phyloP scores from a whole-genome alignment of 53 echinoderm and acorn worm species.

The Pentamera pediparva region DNA sequence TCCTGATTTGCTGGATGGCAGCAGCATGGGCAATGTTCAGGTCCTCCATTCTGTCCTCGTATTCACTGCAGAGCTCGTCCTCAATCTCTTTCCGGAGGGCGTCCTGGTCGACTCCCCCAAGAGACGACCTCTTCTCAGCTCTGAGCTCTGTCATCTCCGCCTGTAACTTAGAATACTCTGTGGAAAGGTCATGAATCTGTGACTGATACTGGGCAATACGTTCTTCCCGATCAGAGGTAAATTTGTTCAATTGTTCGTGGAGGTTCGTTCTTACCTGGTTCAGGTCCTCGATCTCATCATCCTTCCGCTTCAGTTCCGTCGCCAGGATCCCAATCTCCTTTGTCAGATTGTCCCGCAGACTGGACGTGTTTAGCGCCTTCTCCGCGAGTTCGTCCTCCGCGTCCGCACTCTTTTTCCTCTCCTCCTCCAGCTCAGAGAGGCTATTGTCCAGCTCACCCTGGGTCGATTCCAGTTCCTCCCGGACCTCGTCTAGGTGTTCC shows the following conservation, averaged over 20 bases:
- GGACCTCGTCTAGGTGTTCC: constrained; percentile 18
- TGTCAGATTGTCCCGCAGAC: constrained; percentile 35
- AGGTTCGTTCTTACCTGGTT: constrained; percentile 37
- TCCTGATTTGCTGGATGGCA: constrained; percentile 47
- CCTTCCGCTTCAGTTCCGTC: constrained; percentile 27
- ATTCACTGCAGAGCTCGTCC: constrained; percentile 64
- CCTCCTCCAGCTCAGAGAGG: constrained; percentile 46
- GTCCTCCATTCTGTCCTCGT: constrained; percentile 74
- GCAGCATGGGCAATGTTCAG: constrained; percentile 67
- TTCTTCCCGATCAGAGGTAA: constrained; percentile 27
- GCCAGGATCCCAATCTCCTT: constrained; percentile 30
- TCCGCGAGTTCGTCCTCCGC: constrained; percentile 34
- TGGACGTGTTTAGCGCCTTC: constrained; percentile 5
- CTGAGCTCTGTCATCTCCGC: constrained; percentile 40
- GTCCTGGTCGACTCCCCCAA: constrained; percentile 13
- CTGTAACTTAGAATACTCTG: constrained; percentile 31
- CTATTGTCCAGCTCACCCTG: constrained; percentile 32
- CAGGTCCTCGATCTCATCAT: constrained; percentile 37
- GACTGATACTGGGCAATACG: constrained; percentile 5
- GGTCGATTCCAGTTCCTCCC: constrained; percentile 37
- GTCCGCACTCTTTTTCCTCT: constrained; percentile 34
- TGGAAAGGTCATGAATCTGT: constrained; percentile 38
- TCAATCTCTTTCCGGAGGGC: constrained; percentile 48
- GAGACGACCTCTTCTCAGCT: constrained; percentile 40
- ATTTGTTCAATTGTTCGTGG: constrained; percentile 35